Evolutionary conservation across 2,797 vertebrate species (phyloP).

Genomic region (Synaphobranchus kaupii): DNA sequence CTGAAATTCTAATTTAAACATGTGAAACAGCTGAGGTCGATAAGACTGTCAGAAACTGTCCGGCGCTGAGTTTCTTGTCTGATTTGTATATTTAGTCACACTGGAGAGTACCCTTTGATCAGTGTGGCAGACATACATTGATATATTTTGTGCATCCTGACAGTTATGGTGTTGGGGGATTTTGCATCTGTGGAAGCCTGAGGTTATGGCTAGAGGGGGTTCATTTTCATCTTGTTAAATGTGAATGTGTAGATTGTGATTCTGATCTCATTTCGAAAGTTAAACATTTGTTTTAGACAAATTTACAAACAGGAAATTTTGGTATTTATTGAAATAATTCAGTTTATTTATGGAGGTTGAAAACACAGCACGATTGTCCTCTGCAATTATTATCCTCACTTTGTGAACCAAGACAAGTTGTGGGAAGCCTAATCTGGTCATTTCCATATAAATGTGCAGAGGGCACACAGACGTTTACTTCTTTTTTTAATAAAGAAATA

Average conservation of each 20-base stretch:
- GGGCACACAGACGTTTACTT: not conserved
- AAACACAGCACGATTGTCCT: not conserved
- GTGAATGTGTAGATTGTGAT: not conserved
- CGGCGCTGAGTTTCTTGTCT: not conserved
- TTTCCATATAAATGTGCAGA: not conserved
- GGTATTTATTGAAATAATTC: not conserved
- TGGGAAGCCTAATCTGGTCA: not conserved
- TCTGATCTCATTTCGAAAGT: not conserved
- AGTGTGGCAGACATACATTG: not conserved
- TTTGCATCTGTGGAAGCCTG: not conserved
- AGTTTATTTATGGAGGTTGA: not conserved
- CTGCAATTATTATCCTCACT: not conserved
- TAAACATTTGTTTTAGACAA: not conserved
- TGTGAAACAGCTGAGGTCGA: not conserved
- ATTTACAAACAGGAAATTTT: not conserved
- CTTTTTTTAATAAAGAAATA: no score
- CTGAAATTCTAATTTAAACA: constrained; percentile 16
- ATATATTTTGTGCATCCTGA: not conserved
- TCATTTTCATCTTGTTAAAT: not conserved
- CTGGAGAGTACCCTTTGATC: not conserved
- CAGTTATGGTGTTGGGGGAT: not conserved
- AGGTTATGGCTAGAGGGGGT: not conserved
- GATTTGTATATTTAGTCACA: not conserved
- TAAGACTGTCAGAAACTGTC: not conserved
- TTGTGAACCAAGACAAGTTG: not conserved